Evolutionary conservation across 1,140 invertebrate genomes (phyloP).

Genomic region (Thaumetopoea pityocampa): DNA sequence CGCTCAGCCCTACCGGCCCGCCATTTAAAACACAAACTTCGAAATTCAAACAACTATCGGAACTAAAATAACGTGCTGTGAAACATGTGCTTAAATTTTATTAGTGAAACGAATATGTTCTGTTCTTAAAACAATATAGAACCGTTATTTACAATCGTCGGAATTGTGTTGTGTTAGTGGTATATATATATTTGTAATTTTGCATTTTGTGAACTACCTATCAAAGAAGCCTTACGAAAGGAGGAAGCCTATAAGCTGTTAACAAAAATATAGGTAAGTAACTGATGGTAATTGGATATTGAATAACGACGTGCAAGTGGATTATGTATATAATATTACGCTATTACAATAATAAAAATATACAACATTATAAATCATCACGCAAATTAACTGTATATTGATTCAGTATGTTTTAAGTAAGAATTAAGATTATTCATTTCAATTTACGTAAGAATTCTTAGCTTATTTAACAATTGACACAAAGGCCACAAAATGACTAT

Average conservation of each 20-base stretch:
- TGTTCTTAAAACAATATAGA: slow-evolving; percentile 5
- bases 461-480: too few species aligned
- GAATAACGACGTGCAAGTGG: slow-evolving; percentile 10
- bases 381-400: too few species aligned
- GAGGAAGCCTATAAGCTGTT: too few species aligned
- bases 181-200: too few species aligned
- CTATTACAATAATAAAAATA: too few species aligned
- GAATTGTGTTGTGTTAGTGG: slow-evolving; percentile 14
- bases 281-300: slow-evolving; percentile 29
- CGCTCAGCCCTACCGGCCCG: slow-evolving; percentile 50
- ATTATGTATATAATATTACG: too few species aligned
- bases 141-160: neutral
- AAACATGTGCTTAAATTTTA: slow-evolving; percentile 1
- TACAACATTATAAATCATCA: too few species aligned
- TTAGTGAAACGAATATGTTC: neutral
- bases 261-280: slow-evolving; percentile 30
- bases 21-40: slow-evolving; percentile 5
- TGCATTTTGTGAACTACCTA: slow-evolving; percentile 27
- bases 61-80: neutral
- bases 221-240: slow-evolving; percentile 23
- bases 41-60: slow-evolving; percentile 7
- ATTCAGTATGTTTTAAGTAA: too few species aligned
- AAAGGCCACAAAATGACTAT: too few species aligned
- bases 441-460: too few species aligned
- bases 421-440: too few species aligned